These are phyloP conservation scores for Okamejei kenojei DNA, from an alignment of 2,797 vertebrate species.

Conservation along the genomic window DNA sequence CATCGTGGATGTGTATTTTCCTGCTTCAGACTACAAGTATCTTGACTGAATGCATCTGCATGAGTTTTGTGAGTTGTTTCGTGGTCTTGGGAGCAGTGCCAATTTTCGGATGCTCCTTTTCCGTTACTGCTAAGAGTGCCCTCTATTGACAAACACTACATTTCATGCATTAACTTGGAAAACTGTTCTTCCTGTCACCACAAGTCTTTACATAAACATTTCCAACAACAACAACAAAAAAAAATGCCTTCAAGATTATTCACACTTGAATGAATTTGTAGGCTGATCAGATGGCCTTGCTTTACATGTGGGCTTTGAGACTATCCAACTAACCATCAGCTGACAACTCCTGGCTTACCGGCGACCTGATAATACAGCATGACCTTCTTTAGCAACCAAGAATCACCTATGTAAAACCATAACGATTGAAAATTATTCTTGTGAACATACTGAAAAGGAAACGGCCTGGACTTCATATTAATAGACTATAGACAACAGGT, in stretches of 20 bases:
- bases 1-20: not conserved
- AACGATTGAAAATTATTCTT: not conserved
- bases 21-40: constrained; percentile 17
- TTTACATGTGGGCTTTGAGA: not conserved
- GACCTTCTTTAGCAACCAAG: not conserved
- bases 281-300: not conserved
- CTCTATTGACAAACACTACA: constrained; percentile 6
- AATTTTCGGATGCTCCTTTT: not conserved
- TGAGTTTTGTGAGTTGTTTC: constrained; percentile 10
- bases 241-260: not conserved
- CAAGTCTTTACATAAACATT: not conserved
- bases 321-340: not conserved
- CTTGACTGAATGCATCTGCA: constrained; percentile 22
- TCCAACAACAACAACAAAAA: not conserved
- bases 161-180: not conserved
- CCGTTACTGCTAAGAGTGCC: not conserved
- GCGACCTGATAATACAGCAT: not conserved
- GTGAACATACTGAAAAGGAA: not conserved
- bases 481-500: no score
- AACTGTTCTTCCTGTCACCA: not conserved
- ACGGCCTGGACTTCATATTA: not conserved
- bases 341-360: not conserved
- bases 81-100: not conserved
- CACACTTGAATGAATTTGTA: not conserved
- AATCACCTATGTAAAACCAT: not conserved